Conservation (phyloP, 2,113 vertebrate species). For the Microcebus lehilahytsara region DNA sequence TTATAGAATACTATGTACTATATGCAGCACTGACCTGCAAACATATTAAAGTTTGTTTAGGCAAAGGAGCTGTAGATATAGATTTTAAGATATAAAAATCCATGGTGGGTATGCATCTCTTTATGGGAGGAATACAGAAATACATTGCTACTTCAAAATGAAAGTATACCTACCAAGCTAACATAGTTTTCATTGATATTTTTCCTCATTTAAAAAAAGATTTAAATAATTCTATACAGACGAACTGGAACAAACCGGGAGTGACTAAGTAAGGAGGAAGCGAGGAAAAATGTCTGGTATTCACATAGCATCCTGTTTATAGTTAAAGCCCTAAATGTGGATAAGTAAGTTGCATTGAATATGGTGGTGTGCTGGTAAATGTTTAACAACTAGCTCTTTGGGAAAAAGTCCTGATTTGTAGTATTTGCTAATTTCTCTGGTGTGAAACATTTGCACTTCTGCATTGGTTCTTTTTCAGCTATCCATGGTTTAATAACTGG, state of each 20-base stretch:
- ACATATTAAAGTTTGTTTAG: not conserved
- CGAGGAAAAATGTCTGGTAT: not conserved
- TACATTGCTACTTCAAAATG: not conserved
- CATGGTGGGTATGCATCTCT: not conserved
- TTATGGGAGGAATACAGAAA: not conserved
- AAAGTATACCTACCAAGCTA: not conserved
- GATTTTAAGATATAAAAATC: not conserved
- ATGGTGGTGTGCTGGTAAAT: not conserved
- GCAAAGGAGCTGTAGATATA: not conserved
- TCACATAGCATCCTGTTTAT: not conserved
- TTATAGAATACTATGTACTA: not conserved
- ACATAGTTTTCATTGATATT: not conserved
- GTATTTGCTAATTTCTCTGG: not conserved
- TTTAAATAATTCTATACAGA: not conserved
- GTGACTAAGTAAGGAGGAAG: not conserved
- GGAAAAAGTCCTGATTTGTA: not conserved
- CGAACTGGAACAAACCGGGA: not conserved
- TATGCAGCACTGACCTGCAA: not conserved
- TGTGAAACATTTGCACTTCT: not conserved
- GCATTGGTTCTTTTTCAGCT: not conserved
- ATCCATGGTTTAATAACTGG: not conserved
- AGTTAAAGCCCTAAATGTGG: not conserved
- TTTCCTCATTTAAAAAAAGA: not conserved
- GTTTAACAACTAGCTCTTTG: not conserved
- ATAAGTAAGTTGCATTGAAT: not conserved